Base-by-base conservation (phyloP, 2,888 invertebrate genomes). In the Cancer borealis region DNA sequence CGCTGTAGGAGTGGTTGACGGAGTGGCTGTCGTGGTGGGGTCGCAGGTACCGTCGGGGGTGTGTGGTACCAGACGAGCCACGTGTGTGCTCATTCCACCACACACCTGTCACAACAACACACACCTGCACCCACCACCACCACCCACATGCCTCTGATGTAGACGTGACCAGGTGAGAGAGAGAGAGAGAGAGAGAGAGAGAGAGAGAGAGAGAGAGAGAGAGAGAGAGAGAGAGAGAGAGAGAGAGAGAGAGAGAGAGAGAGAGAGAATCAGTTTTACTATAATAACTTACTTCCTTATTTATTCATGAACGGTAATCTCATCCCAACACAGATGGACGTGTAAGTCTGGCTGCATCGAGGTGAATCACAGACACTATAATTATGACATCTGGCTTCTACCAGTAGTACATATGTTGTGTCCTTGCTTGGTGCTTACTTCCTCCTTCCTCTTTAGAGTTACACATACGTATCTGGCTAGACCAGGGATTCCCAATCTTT, bases 1-100 rank as follows among this genome's bases (percentile, higher is more conserved):
- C n/a, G 3, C 88, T n/a, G 21, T 88, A 93, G 93, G 88, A 87
- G 30, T 73, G 73, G 39, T n/a, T 93, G n/a, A 92, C 88, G 73
- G 47, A 66, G 3, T 93, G 93, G 93, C 66, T 93, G 10, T 93
- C 93, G 3, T 93, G 93, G 93, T 93, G 94, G 88, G 92, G 92
- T 46, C 26, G 92, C 26, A 39, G 94, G 14, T 26, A 88, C 5
- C 12, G 94, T 10, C 49, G 92, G 47, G 94, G 87, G 12, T 92
- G 94, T n/a, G 26, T 92, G 26, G 92, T 93, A 30, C 93, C 93
- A 14, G 88, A 84, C 88, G 73, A 91, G n/a, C 92, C 93, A 6
- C n/a, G 93, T 39, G 88, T 92, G 88, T 93, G 93, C 66, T 73
- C 54, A n/a, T 39, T 93, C 14, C 66, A 88, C 89, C 47, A 17